Evolutionary conservation across 1,140 invertebrate species (phyloP), one percentile per base, ranked within the genome.

Genomic region (Paramacrobiotus metropolitanus): DNA sequence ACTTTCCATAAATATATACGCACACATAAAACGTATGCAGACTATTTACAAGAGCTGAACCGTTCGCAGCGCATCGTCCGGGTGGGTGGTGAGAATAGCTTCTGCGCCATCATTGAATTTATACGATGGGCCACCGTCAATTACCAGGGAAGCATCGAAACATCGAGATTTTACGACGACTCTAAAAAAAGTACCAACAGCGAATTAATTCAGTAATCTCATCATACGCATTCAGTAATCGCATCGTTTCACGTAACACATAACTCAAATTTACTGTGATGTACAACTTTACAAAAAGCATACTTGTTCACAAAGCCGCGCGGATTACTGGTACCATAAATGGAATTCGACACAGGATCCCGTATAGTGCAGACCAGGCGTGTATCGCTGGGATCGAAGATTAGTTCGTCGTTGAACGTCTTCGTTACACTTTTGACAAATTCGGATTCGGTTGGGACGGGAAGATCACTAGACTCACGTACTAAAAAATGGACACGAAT

Each of bases 51-150:
- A 15, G 15, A 55, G 24, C 48, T 55, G 48, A 9, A 95, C 82
- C 20, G 89, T 92, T 70, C 82, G 76, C 1, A 97, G 75, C 0
- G 87, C 81, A 75, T 97, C 91, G 69, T 90, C 83, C 1, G 85
- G 82, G 65, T 82, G 73, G 29, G 85, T 82, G 74, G 92, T 85
- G 15, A 98, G 72, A 24, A 82, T 70, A 0, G 87, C 91, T 65
- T 83, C 79, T 0, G 89, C 83, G 1, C 93, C 93, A 70, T 93
- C 87, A 74, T 95, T 95, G 72, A 97, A 97, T 0, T 81, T 80
- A 69, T 89, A 91, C 0, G 87, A 89, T 4, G 93, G 82, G 60
- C 89, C 88, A 21, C 93, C 93, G 74, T 98, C 94, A n/a, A 98
- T 81, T 0, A 96, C 92, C 15, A 97, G 74, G 69, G 84, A 84